Conservation (phyloP, 2,113 vertebrate species). For the Neomonachus schauinslandi region DNA sequence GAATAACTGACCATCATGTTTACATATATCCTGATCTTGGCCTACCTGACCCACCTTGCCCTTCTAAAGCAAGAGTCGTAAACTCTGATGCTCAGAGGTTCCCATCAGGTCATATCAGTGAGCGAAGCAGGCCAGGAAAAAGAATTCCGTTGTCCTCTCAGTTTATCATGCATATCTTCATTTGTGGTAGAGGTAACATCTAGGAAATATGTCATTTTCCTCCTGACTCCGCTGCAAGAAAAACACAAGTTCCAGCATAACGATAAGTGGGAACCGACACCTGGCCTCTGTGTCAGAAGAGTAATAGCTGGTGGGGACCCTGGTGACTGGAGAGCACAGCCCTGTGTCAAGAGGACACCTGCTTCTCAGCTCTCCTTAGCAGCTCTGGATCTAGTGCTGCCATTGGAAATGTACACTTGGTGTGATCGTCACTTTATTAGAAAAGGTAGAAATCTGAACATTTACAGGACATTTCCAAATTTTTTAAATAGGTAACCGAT, state of each 20-base stretch:
- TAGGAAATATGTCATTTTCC: not conserved
- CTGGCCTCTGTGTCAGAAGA: not conserved
- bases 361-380: not conserved
- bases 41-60: not conserved
- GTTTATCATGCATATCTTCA: not conserved
- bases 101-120: not conserved
- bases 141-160: not conserved
- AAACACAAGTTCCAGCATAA: not conserved
- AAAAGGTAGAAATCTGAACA: not conserved
- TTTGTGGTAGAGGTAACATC: not conserved
- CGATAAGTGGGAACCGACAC: not conserved
- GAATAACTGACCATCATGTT: not conserved
- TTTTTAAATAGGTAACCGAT: constrained; percentile 20
- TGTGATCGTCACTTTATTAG: not conserved
- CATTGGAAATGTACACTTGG: not conserved
- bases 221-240: not conserved
- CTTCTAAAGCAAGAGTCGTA: not conserved
- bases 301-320: not conserved
- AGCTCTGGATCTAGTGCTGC: not conserved
- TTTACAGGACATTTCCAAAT: not conserved
- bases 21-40: not conserved
- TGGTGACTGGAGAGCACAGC: not conserved
- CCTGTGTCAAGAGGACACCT: not conserved
- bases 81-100: not conserved
- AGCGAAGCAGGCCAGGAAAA: not conserved